Conservation (phyloP, 2,113 vertebrate species). For the Arizona elegans region DNA sequence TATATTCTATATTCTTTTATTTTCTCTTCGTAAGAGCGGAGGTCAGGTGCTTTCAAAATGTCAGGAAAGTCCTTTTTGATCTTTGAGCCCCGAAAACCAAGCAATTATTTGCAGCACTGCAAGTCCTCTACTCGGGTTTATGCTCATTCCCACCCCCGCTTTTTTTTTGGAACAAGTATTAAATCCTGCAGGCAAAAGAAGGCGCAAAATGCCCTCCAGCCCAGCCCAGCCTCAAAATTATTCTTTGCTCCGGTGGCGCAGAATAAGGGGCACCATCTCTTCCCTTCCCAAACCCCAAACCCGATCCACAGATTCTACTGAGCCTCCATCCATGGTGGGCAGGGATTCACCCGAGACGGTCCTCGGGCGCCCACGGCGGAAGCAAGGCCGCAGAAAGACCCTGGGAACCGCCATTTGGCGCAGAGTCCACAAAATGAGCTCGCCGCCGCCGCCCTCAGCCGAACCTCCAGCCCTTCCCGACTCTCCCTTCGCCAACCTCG, state of each 20-base stretch:
- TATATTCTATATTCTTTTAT: too few relatives aligned
- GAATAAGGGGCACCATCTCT: too few relatives aligned
- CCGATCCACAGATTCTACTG: neutral
- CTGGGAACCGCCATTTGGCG: neutral
- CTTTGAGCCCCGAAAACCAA: neutral
- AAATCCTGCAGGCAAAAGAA: neutral
- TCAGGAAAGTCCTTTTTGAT: neutral
- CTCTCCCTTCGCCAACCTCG: neutral
- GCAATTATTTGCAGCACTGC: too few relatives aligned
- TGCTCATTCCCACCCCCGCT: neutral
- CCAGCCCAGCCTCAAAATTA: neutral
- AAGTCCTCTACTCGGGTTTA: neutral
- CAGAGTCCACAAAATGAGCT: neutral
- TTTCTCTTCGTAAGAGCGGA: neutral
- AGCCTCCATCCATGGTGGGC: neutral
- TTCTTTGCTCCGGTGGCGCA: neutral
- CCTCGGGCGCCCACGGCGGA: neutral
- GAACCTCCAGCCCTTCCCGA: neutral
- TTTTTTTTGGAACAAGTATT: neutral
- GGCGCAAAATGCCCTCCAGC: neutral
- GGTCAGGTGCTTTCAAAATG: neutral
- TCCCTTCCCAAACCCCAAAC: neutral
- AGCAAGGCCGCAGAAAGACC: neutral
- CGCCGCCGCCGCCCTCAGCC: neutral
- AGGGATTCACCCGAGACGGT: neutral